Evolutionary conservation across 2,797 vertebrate genomes (phyloP), one percentile per base, ranked within the genome.

Genomic region (Dipus sagitta): DNA sequence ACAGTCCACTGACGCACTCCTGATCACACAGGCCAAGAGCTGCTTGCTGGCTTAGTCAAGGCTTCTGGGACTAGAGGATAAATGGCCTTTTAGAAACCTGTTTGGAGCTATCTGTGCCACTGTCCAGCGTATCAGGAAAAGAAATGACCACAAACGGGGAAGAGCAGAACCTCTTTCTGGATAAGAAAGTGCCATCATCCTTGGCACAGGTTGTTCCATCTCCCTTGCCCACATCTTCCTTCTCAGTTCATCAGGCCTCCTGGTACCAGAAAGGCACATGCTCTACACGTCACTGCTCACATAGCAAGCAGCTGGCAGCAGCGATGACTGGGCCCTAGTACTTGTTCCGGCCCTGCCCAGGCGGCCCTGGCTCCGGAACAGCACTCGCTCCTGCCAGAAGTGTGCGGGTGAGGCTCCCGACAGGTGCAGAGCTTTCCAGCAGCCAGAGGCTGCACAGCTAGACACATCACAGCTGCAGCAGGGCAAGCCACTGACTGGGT

Each of bases 341-440:
- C 81, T 58, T 71, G 52, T 32, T 88, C 86, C n/a, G 65, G 80
- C 24, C 68, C 72, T 89, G 93, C n/a, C n/a, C n/a, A n/a, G n/a
- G n/a, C n/a, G 65, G 80, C 24, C 68, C 72, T 89, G 93, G 83
- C 86, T 88, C 86, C 18, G 5, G 28, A 84, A 82, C 18, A 86
- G 82, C 92, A 64, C 24, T 71, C 65, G 52, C 42, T 93, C 79
- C 80, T 96, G 86, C 92, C 92, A 94, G 92, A 75, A 96, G 71
- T 81, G 60, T 85, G 62, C 86, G 92, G 86, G 86, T 64, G 84
- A 95, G 52, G 75, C n/a, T 91, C 67, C 90, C 34, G 83, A 86
- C 72, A 89, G 91, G 72, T 67, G 14, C 23, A 34, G 71, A 86
- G 79, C 65, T 87, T 32, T 60, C 84, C 89, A 87, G 90, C 2